These are phyloP conservation scores for Noctua fimbriata DNA, from an alignment of 2,888 invertebrate species.

Conservation along the genomic window DNA sequence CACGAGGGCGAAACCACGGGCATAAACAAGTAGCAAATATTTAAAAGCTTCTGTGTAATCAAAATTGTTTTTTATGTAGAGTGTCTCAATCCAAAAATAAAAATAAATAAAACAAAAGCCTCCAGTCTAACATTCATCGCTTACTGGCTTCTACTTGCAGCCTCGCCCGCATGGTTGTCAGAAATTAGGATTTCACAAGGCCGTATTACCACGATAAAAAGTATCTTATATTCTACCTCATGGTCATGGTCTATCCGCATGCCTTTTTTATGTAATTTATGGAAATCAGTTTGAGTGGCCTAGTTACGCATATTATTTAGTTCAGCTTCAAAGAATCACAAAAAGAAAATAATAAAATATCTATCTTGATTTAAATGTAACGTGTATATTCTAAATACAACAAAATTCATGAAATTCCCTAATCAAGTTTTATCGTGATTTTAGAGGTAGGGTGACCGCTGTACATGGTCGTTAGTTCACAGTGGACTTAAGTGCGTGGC, in stretches of 20 bases:
- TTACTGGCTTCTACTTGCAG: not conserved
- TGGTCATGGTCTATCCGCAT: not conserved
- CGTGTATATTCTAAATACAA: constrained; percentile 32
- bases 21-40: constrained; percentile 3
- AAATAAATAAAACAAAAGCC: not conserved
- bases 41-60: not conserved
- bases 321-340: not conserved
- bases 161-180: not conserved
- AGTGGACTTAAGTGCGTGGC: constrained; percentile 79
- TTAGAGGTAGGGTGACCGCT: constrained; percentile 63
- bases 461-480: constrained; percentile 76
- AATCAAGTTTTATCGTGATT: constrained; percentile 63
- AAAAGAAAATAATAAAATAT: not conserved
- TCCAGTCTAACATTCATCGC: not conserved
- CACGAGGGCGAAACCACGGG: too few species aligned
- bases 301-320: not conserved
- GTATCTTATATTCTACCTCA: not conserved
- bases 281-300: not conserved
- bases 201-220: not conserved
- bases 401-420: constrained; percentile 70
- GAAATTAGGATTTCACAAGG: not conserved
- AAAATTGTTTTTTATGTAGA: not conserved
- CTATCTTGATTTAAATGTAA: not conserved
- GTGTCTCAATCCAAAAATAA: not conserved
- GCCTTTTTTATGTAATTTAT: not conserved